Evolutionary conservation across 2,888 invertebrate genomes (phyloP).

Genomic region (Drosophila dives): DNA sequence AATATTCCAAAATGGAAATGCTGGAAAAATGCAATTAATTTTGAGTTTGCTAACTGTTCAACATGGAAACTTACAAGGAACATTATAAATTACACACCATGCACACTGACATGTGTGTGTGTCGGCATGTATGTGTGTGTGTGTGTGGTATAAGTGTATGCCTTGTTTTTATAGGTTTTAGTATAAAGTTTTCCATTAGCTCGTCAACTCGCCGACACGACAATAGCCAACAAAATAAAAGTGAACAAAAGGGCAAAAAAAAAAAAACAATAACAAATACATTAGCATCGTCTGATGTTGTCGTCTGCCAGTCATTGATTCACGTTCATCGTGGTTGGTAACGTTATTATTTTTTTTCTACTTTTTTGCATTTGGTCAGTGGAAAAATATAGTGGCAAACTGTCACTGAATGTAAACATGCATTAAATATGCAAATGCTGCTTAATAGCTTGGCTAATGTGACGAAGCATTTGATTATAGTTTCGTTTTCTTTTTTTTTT

Average conservation of each 20-base stretch:
- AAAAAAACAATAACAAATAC: conserved; percentile 56
- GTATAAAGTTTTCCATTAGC: conserved; percentile 78
- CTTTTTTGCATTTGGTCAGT: conserved; percentile 44
- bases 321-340: conserved; percentile 48
- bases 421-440: conserved; percentile 66
- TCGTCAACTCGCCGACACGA: conserved; percentile 72
- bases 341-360: conserved; percentile 38
- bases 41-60: conserved; percentile 32
- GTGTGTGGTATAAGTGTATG: conserved; percentile 5
- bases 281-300: conserved; percentile 55
- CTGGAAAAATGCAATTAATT: conserved; percentile 33
- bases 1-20: conserved; percentile 52
- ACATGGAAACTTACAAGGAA: conserved; percentile 52
- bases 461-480: conserved; percentile 14
- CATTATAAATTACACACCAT: conserved; percentile 44
- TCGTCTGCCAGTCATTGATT: conserved; percentile 68
- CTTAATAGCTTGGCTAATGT: conserved; percentile 30
- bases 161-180: conserved; percentile 47
- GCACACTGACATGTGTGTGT: conserved; percentile 7
- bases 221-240: conserved; percentile 54
- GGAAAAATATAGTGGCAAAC: conserved; percentile 63
- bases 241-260: conserved; percentile 14
- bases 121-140: background rate
- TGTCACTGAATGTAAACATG: conserved; percentile 51
- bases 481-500: background rate